Conservation (phyloP, 2,113 vertebrate species). For the Etheostoma spectabile region DNA sequence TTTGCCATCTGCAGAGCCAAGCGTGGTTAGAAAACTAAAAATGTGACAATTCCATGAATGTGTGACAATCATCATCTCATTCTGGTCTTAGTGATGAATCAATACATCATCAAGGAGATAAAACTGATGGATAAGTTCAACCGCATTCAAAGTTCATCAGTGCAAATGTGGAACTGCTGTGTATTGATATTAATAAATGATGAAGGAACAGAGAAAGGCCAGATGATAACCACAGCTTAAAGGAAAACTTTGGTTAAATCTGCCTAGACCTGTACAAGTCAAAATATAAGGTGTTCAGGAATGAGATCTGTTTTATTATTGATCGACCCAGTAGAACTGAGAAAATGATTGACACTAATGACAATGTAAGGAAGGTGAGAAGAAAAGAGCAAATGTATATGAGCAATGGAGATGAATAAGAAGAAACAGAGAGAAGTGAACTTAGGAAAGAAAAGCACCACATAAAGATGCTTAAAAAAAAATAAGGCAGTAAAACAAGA, state of each 20-base stretch:
- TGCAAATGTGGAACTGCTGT: neutral
- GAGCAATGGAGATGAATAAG: neutral
- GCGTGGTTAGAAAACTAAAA: neutral
- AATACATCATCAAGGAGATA: neutral
- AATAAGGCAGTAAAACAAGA: neutral
- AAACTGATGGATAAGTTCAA: neutral
- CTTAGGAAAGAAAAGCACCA: neutral
- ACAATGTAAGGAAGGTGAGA: neutral
- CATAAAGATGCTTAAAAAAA: neutral
- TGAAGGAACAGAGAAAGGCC: neutral
- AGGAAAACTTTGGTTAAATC: neutral
- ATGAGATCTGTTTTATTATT: neutral
- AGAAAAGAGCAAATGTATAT: neutral
- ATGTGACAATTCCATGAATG: neutral
- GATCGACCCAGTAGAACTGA: neutral
- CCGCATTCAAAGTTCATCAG: conserved; percentile 2
- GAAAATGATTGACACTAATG: neutral
- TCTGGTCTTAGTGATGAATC: neutral
- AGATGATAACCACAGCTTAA: neutral
- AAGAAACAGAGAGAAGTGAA: neutral
- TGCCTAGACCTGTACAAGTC: too few relatives aligned
- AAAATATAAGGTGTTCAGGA: neutral
- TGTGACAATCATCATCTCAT: neutral
- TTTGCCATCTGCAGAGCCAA: neutral
- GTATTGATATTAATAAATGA: neutral